Conservation (phyloP, 2,888 invertebrate species). For the Eueremaeus valkanovi region DNA sequence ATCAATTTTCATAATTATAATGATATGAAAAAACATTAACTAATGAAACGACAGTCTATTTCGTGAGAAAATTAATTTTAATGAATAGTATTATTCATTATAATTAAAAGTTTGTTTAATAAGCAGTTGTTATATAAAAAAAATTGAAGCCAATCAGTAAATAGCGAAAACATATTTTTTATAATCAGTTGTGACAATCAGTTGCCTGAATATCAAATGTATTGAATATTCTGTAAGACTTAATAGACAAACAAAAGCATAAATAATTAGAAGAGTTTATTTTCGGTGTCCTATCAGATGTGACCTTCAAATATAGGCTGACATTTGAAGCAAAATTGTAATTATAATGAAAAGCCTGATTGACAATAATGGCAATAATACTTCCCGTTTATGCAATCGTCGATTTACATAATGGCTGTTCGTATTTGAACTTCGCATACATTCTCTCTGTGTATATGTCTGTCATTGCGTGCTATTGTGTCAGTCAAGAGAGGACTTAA, state of each 20-base stretch:
- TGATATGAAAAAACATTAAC: background rate
- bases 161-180: background rate
- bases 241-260: background rate
- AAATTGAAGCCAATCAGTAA: background rate
- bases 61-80: background rate
- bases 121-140: background rate
- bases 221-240: background rate
- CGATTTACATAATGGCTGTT: conserved; percentile 16
- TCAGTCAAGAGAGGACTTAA: conserved; percentile 1
- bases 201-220: background rate
- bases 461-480: conserved; percentile 14
- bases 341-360: background rate
- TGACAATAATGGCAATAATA: conserved; percentile 21
- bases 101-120: background rate
- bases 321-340: conserved; percentile 1
- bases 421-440: background rate
- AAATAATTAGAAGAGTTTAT: background rate
- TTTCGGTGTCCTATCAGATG: background rate
- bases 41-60: background rate
- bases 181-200: conserved; percentile 20
- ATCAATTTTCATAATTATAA: conserved; percentile 1
- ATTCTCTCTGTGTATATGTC: too few species aligned
- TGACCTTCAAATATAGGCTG: background rate
- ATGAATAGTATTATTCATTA: background rate
- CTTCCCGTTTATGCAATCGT: conserved; percentile 31